Base-by-base conservation (phyloP, 64 coral and sea anemone genomes). In the Orbicella faveolata region DNA sequence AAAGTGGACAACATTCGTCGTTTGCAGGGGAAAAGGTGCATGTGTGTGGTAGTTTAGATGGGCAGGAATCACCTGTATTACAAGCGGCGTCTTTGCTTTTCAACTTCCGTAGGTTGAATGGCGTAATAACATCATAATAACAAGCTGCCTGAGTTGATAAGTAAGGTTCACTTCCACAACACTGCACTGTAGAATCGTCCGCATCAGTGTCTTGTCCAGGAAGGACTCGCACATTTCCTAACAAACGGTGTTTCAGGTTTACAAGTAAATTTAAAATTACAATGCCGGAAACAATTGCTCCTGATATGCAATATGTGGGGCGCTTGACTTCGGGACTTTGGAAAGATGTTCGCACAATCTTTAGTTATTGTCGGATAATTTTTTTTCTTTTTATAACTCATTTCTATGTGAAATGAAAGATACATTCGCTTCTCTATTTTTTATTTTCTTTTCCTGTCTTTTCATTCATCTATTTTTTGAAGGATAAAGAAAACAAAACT, bases 161-260 rank as follows among this genome's bases (percentile, higher is more conserved):
- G 77, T 55, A 79, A 57, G 77, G 77, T 79, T 54, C 52, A 79
- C 23, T 57, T 8, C 77, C 77, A 57, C 77, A 79, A 26, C 77
- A 79, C 25, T 79, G 77, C 11, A 79, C 77, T 9, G 52, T 79
- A n/a, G 17, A 5, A 57, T 79, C 44, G 13, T 79, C 41, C 59
- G 77, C 77, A 79, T 79, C 77, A 4, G 77, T 55, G 77, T 79
- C 77, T 79, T 79, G 77, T 79, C 77, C 77, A 79, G 77, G 77
- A 39, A 79, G 77, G 21, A 34, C 44, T 9, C 52, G 52, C 6
- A 79, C 77, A 0, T 21, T 26, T 13, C 77, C 77, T 79, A 55
- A 79, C 3, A 41, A 41, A 41, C 44, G 44, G 44, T 48, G 44
- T 48, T 3, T 48, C 44, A 5, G 44, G 44, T 48, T 48, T 41